These are phyloP conservation scores for Manacus vitellinus DNA, from an alignment of 2,113 vertebrate genomes.

Conservation along the genomic window DNA sequence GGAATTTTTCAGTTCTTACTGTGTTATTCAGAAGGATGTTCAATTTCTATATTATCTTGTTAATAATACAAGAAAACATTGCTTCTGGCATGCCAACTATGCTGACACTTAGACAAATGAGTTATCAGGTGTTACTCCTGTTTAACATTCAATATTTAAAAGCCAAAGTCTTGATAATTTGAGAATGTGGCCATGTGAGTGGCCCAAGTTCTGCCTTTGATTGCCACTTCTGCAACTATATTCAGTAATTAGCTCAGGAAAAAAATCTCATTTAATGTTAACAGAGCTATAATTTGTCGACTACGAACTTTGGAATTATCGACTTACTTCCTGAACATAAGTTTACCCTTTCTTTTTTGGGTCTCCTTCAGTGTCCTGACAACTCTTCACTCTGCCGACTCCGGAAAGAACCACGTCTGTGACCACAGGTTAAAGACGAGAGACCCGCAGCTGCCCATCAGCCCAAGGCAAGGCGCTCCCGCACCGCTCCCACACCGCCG, in stretches of 20 bases:
- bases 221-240: not conserved
- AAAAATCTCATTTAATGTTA: not conserved
- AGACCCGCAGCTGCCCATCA: not conserved
- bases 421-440: too few species aligned
- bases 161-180: not conserved
- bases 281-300: not conserved
- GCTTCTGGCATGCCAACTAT: not conserved
- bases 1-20: not conserved
- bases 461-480: not conserved
- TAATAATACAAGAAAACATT: not conserved
- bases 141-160: not conserved
- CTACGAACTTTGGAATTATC: not conserved
- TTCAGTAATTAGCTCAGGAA: not conserved
- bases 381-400: not conserved
- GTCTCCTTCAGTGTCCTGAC: not conserved
- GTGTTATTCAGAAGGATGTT: not conserved
- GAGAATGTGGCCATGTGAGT: not conserved
- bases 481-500: not conserved
- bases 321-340: not conserved
- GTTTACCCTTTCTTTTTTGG: not conserved
- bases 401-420: not conserved
- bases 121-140: not conserved
- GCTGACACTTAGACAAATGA: not conserved
- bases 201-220: not conserved
- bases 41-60: not conserved